Evolutionary conservation across 2,888 invertebrate genomes (phyloP), one percentile per base, ranked within the genome.

Genomic region (Drosophila aldrichi): DNA sequence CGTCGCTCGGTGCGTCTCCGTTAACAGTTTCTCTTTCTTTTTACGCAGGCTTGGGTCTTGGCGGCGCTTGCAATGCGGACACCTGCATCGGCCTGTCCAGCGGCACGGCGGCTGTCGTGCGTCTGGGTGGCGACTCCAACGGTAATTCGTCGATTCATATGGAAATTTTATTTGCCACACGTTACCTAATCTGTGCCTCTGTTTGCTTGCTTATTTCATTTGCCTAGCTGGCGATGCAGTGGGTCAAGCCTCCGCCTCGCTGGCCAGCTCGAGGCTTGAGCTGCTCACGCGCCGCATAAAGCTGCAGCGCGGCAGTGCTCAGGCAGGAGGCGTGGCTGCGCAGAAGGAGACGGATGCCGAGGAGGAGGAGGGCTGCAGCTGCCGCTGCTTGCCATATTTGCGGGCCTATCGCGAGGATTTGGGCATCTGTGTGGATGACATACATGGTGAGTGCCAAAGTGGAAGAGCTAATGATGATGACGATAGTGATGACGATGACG

Each of bases 381-480:
- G 97, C 93, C 96, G 95, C 63, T 97, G 97, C 91, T 95, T 96
- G 75, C 94, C 94, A 58, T 95, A 96, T 79, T 94, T 96, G 73
- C 96, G 96, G 7, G 95, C 96, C 60, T 97, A 96, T 94, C 95
- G 97, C 72, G 97, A 97, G 92, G 97, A 97, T 92, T 94, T 96
- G 77, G 95, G 95, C 82, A 95, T 97, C 79, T 97, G 97, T 92
- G 97, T 97, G 77, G 96, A 97, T 91, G 96, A 97, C 91, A 95
- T 97, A 81, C 96, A 96, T 92, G 97, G 97, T 97, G 91, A 94
- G 94, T 38, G 36, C 36, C 36, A 38, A 1, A 7, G 36, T 36
- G 18, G 32, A n/a, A 34, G 34, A 20, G 34, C 34, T 20, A 22
- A 22, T 16, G 51, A 36, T 16, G 34, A 14, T 7, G 32, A 29